Conservation (phyloP, 2,797 vertebrate species). For the Micromesistius poutassou region DNA sequence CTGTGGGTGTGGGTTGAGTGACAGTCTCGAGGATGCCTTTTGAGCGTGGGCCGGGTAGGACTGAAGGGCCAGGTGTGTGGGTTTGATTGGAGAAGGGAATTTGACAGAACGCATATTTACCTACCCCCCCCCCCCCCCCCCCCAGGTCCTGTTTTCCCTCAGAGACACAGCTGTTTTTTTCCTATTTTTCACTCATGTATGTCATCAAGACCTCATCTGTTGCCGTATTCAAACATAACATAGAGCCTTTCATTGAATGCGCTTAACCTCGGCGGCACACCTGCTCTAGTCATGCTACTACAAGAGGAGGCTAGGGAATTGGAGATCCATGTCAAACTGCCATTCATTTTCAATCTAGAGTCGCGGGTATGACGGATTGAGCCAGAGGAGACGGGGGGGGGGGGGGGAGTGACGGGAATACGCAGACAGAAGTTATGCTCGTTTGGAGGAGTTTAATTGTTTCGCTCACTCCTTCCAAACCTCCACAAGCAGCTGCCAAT, state of each 20-base stretch:
- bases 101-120: slow-evolving; percentile 38
- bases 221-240: background rate
- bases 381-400: background rate
- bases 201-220: background rate
- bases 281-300: background rate
- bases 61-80: slow-evolving; percentile 42
- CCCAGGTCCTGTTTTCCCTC: slow-evolving; percentile 21
- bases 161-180: slow-evolving; percentile 6
- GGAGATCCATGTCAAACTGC: background rate
- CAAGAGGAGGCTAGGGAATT: background rate
- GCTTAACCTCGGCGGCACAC: background rate
- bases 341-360: background rate
- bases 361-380: background rate
- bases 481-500: background rate
- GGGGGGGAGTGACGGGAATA: background rate
- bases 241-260: background rate
- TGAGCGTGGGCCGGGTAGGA: slow-evolving; percentile 37
- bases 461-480: background rate
- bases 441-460: slow-evolving; percentile 3
- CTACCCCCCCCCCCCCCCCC: background rate
- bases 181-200: background rate
- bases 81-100: slow-evolving; percentile 44
- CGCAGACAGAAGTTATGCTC: background rate
- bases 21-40: slow-evolving; percentile 46
- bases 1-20: slow-evolving; percentile 48